These are phyloP conservation scores for Zaprionus lineosus DNA, from an alignment of 2,888 invertebrate genomes.

Conservation along the genomic window DNA sequence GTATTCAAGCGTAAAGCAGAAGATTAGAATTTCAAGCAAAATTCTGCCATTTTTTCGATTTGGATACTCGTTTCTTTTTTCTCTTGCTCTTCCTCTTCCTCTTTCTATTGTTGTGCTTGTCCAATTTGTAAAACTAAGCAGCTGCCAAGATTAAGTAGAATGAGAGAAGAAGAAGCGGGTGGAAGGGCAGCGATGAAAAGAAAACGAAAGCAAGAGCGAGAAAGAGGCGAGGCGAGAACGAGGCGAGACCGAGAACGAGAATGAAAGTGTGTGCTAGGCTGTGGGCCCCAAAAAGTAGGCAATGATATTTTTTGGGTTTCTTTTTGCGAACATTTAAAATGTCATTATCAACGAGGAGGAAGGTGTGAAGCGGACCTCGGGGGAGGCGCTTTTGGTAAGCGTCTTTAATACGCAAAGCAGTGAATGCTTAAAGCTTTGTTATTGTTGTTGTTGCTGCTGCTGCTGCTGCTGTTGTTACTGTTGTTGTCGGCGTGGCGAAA, in stretches of 20 bases:
- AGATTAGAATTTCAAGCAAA: constrained; percentile 72
- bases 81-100: background rate
- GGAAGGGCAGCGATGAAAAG: background rate
- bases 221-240: background rate
- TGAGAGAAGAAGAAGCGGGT: background rate
- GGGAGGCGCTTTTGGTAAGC: background rate
- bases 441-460: background rate
- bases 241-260: background rate
- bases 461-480: constrained; percentile 1
- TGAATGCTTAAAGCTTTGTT: constrained; percentile 27
- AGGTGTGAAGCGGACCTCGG: no score
- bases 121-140: constrained; percentile 67
- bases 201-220: background rate
- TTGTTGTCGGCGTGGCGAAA: constrained; percentile 27
- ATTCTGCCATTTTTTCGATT: constrained; percentile 37
- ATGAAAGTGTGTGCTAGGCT: constrained; percentile 13
- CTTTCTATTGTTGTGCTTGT: constrained; percentile 16
- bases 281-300: constrained; percentile 33
- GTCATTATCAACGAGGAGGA: constrained; percentile 22
- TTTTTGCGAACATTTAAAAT: constrained; percentile 46
- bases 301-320: constrained; percentile 27
- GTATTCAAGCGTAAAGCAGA: constrained; percentile 72
- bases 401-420: constrained; percentile 19
- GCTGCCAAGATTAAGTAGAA: constrained; percentile 53
- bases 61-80: constrained; percentile 14